A percentile compares a stretch with the other conserved stretches of the same genome.
phyloP scores from a whole-genome alignment of 2,797 vertebrate genomes.

The Monodelphis domestica region DNA sequence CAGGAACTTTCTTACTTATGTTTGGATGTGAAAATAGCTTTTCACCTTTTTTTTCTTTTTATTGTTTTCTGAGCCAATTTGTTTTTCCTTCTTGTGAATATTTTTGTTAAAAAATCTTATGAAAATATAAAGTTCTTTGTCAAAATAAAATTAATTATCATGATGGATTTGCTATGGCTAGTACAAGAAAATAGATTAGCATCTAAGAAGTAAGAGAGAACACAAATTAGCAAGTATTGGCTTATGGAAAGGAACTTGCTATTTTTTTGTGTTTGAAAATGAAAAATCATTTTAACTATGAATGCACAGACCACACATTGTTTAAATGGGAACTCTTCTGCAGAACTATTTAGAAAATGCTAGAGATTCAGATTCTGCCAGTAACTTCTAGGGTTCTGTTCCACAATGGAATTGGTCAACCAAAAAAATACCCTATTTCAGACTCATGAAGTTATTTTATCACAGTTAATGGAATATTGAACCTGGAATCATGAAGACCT shows the following conservation, averaged over 20 bases:
- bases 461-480: not conserved
- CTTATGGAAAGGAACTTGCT: constrained; percentile 41
- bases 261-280: constrained; percentile 50
- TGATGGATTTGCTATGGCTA: constrained; percentile 1
- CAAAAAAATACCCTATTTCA: not conserved
- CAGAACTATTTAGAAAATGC: constrained; percentile 41
- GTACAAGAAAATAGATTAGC: constrained; percentile 25
- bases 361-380: constrained; percentile 7
- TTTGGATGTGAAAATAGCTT: constrained; percentile 66
- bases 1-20: constrained; percentile 21
- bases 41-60: constrained; percentile 63
- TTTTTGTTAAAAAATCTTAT: constrained; percentile 64
- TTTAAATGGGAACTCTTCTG: constrained; percentile 61
- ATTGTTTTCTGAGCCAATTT: constrained; percentile 34
- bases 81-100: not conserved
- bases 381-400: constrained; percentile 1
- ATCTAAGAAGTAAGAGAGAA: constrained; percentile 33
- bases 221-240: constrained; percentile 38
- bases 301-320: constrained; percentile 58
- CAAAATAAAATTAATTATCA: not conserved
- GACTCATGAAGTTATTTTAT: not conserved
- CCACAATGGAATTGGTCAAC: not conserved
- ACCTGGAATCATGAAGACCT: not conserved
- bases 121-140: not conserved
- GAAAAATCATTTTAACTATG: constrained; percentile 65